phyloP scores from a whole-genome alignment of 2,797 vertebrate species.

The Ambastaia sidthimunki region DNA sequence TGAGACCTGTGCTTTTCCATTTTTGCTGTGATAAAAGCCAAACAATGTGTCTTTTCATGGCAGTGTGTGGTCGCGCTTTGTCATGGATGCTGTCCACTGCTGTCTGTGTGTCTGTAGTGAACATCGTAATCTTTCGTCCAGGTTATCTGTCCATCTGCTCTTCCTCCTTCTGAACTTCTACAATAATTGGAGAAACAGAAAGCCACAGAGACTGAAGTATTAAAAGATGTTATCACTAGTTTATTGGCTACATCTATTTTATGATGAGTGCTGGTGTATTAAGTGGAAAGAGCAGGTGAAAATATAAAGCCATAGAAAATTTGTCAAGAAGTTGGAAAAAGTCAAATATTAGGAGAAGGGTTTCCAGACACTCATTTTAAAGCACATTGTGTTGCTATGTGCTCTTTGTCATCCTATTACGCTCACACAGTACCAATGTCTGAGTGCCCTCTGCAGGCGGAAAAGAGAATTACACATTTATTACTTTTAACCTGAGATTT shows the following conservation, averaged over 20 bases:
- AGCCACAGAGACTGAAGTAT: constrained; percentile 27
- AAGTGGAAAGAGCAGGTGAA: constrained; percentile 1
- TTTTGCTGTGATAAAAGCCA: constrained; percentile 4
- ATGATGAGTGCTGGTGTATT: constrained; percentile 5
- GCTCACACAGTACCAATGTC: constrained; percentile 3
- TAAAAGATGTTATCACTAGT: constrained; percentile 37
- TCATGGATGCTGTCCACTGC: constrained; percentile 3
- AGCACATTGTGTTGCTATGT: background rate
- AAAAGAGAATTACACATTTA: background rate
- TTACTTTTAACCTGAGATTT: background rate
- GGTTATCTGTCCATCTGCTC: constrained; percentile 40
- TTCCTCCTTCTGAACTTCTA: constrained; percentile 38
- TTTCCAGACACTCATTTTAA: background rate
- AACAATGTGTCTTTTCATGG: constrained; percentile 23
- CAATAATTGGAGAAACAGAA: constrained; percentile 41
- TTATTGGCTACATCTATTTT: constrained; percentile 36
- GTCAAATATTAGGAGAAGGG: background rate
- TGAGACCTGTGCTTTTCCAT: background rate
- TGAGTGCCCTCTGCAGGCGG: constrained; percentile 54
- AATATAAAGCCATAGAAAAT: constrained; percentile 1
- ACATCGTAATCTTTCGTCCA: constrained; percentile 25
- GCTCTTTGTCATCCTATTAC: background rate
- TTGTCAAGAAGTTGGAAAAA: constrained; percentile 1
- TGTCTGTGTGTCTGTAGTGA: constrained; percentile 6
- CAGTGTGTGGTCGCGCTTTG: constrained; percentile 11